Evolutionary conservation across 2,797 vertebrate species (phyloP).

Genomic region (Chanos chanos): DNA sequence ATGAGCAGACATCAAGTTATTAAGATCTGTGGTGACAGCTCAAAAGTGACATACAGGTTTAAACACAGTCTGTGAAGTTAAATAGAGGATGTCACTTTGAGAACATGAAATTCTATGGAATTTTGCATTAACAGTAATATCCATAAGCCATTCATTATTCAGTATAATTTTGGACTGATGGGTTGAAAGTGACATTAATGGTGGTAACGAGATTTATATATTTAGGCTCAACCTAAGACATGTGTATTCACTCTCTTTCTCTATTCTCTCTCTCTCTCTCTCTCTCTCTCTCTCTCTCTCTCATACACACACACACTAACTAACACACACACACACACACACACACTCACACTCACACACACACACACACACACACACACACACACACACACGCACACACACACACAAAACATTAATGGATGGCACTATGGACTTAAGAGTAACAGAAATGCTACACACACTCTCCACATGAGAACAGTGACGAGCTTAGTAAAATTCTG

Average conservation of each 20-base stretch:
- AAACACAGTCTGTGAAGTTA: slow-evolving; percentile 68
- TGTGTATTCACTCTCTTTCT: slow-evolving; percentile 18
- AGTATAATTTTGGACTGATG: slow-evolving; percentile 80
- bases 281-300: no score
- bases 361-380: slow-evolving; percentile 25
- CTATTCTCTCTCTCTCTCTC: no score
- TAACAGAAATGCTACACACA: no score
- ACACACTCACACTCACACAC: slow-evolving; percentile 38
- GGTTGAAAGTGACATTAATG: slow-evolving; percentile 84
- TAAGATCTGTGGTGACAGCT: slow-evolving; percentile 35
- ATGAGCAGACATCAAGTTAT: slow-evolving; percentile 40
- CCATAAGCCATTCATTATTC: slow-evolving; percentile 80
- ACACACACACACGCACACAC: slow-evolving; percentile 8
- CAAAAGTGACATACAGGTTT: slow-evolving; percentile 56
- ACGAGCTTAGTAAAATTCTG: slow-evolving; percentile 22
- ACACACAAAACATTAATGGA: no score
- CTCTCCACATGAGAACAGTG: no score
- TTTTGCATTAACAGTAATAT: slow-evolving; percentile 80
- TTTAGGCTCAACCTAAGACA: slow-evolving; percentile 61
- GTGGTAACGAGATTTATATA: slow-evolving; percentile 75
- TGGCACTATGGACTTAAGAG: no score
- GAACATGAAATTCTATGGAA: slow-evolving; percentile 71
- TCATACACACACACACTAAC: no score
- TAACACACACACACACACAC: neutral
- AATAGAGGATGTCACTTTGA: slow-evolving; percentile 69